These are phyloP conservation scores for Pantelozetes paolii DNA, from an alignment of 2,888 invertebrate genomes.

Conservation along the genomic window DNA sequence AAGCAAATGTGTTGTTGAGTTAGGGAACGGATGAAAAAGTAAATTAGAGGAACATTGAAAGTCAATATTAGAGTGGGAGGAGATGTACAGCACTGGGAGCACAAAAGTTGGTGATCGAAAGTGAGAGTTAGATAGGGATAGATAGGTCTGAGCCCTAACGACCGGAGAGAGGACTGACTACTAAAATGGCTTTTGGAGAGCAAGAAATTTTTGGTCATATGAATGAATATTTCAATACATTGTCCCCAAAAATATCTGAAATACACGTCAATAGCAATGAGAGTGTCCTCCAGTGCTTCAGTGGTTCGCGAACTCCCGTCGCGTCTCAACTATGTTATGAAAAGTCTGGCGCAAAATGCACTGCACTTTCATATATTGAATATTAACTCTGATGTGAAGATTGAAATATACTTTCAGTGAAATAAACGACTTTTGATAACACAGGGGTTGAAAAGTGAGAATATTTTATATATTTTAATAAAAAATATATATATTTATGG, in stretches of 20 bases:
- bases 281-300: conserved; percentile 3
- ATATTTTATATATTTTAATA: background rate
- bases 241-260: conserved; percentile 4
- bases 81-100: conserved; percentile 16
- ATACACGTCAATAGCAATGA: conserved; percentile 6
- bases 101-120: background rate
- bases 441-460: background rate
- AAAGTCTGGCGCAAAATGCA: conserved; percentile 12
- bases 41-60: conserved; percentile 20
- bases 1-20: background rate
- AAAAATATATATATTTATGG: conserved; percentile 25
- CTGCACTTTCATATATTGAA: background rate
- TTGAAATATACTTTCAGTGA: conserved; percentile 17
- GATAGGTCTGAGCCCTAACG: background rate
- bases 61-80: conserved; percentile 24
- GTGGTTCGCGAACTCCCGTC: conserved; percentile 2
- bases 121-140: background rate
- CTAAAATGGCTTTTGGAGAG: conserved; percentile 7
- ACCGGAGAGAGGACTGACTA: conserved; percentile 4
- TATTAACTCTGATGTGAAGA: conserved; percentile 11
- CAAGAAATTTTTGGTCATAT: background rate
- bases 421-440: background rate
- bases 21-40: background rate
- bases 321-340: conserved; percentile 4
- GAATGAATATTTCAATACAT: conserved; percentile 8